Conservation (phyloP, 1,140 invertebrate genomes). For the Sarcophaga bullata region DNA sequence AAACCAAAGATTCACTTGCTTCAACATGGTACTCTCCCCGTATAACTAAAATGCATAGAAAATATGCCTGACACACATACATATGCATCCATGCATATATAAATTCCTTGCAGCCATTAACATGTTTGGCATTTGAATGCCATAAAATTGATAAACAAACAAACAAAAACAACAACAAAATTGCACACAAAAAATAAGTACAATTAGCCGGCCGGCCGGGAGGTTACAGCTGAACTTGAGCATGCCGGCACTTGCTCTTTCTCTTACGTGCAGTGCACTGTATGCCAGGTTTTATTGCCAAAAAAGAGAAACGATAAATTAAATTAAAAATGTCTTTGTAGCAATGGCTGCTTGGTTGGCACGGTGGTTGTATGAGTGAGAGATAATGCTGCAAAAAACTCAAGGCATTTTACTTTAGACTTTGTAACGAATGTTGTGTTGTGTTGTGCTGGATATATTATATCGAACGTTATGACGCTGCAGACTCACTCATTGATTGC, state of each 20-base stretch:
- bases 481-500: neutral
- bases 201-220: neutral
- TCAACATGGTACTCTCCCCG: neutral
- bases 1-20: neutral
- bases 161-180: neutral
- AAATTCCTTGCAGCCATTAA: neutral
- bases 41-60: neutral
- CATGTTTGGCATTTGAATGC: conserved; percentile 8
- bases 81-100: no score
- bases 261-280: neutral
- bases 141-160: conserved; percentile 11
- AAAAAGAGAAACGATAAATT: neutral
- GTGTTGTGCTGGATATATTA: neutral
- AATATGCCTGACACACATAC: neutral
- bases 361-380: no score
- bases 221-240: neutral
- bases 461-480: neutral
- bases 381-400: neutral
- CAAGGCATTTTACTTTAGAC: neutral
- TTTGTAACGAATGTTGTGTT: neutral
- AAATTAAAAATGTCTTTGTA: neutral
- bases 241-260: neutral
- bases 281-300: neutral
- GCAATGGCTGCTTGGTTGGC: neutral
- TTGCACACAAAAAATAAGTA: neutral